Conservation (phyloP, 2,888 invertebrate species). For the Lamproptera curius region DNA sequence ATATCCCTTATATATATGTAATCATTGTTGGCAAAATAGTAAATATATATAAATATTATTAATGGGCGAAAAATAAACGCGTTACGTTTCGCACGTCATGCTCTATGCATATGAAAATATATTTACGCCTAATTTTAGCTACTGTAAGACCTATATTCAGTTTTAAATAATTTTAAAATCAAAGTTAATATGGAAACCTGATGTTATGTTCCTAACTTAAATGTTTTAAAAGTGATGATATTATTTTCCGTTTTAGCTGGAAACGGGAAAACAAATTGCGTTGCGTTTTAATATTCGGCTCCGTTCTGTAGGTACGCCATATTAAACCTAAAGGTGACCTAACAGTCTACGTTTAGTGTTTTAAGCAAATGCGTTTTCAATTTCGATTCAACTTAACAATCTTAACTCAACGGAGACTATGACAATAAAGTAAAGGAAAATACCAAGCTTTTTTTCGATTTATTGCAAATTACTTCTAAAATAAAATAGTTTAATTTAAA, state of each 20-base stretch:
- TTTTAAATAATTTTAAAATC: too few relatives aligned
- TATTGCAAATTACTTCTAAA: background rate
- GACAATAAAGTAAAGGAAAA: background rate
- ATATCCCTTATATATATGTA: background rate
- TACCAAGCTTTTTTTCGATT: background rate
- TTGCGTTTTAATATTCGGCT: background rate
- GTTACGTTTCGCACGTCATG: too few relatives aligned
- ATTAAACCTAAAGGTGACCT: slow-evolving; percentile 5
- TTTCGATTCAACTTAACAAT: background rate
- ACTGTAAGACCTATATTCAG: too few relatives aligned
- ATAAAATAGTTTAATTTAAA: background rate
- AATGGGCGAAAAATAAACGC: background rate
- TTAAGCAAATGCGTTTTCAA: background rate
- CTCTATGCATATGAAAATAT: background rate
- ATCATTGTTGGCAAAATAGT: background rate
- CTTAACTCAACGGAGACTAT: background rate
- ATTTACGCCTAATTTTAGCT: too few relatives aligned
- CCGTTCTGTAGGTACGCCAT: background rate
- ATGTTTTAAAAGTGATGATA: too few relatives aligned
- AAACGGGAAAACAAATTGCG: too few relatives aligned
- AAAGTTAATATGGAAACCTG: too few relatives aligned
- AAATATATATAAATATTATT: background rate
- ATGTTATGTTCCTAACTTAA: too few relatives aligned
- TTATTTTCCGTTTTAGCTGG: too few relatives aligned
- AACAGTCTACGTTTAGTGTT: background rate